Percentiles rank a stretch among this genome's conserved stretches.
Conservation (phyloP, 2,797 vertebrate species). For the Anniella stebbinsi region DNA sequence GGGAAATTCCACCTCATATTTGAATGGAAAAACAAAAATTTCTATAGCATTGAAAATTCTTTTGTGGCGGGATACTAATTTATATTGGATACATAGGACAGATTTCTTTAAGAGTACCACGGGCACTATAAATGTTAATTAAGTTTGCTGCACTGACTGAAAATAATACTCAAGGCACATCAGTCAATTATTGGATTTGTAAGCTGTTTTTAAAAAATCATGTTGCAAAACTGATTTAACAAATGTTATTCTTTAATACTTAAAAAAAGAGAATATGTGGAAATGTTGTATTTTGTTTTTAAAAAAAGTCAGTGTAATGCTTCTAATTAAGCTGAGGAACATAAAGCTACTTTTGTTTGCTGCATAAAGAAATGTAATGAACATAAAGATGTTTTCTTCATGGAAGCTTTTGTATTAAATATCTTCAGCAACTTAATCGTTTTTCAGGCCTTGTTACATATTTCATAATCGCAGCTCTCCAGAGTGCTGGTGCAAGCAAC, state of each 20-base stretch:
- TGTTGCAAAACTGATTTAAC: conserved; percentile 30
- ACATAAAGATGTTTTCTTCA: conserved; percentile 45
- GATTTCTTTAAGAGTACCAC: conserved; percentile 69
- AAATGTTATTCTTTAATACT: conserved; percentile 38
- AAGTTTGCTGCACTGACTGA: conserved; percentile 57
- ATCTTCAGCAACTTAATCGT: conserved; percentile 82
- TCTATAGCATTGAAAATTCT: conserved; percentile 38
- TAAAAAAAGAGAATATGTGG: conserved; percentile 35
- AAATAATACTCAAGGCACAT: conserved; percentile 80
- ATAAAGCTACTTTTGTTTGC: conserved; percentile 34
- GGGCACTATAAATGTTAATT: conserved; percentile 74
- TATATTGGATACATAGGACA: conserved; percentile 26
- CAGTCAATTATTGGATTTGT: conserved; percentile 62
- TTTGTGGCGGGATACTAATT: conserved; percentile 59
- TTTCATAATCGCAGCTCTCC: conserved; percentile 88
- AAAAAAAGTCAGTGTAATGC: conserved; percentile 57
- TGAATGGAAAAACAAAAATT: conserved; percentile 54
- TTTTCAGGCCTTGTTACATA: conserved; percentile 86
- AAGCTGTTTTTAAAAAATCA: conserved; percentile 46
- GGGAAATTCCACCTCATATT: conserved; percentile 46
- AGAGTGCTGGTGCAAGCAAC: conserved; percentile 92
- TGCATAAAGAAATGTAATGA: conserved; percentile 61
- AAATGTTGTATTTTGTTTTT: conserved; percentile 46
- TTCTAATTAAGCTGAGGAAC: conserved; percentile 51
- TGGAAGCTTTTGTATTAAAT: conserved; percentile 34